Evolutionary conservation across 2,888 invertebrate species (phyloP).

Genomic region (Lasioglossum villosulum): DNA sequence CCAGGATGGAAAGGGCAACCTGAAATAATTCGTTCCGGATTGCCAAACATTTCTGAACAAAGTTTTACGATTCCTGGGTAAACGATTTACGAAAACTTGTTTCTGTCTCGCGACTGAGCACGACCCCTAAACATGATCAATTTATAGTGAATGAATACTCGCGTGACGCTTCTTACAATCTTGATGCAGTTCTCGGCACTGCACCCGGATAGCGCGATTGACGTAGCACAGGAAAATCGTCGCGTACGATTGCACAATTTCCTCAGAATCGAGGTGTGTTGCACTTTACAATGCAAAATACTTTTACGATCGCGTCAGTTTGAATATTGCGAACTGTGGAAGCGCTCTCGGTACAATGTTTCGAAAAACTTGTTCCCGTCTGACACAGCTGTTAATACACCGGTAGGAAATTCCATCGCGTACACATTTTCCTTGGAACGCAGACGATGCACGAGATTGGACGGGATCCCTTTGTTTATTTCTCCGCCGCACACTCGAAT

Average conservation of each 20-base stretch:
- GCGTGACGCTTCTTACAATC: not conserved
- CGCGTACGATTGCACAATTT: not conserved
- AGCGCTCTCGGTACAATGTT: not conserved
- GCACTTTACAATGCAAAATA: not conserved
- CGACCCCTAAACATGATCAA: not conserved
- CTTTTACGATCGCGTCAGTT: slow-evolving; percentile 7
- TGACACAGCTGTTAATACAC: not conserved
- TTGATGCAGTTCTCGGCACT: not conserved
- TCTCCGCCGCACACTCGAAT: not conserved
- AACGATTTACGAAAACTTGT: not conserved
- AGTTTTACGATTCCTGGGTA: not conserved
- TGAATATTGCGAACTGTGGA: not conserved
- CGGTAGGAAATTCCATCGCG: not conserved
- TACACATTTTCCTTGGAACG: not conserved
- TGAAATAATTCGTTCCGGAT: not conserved
- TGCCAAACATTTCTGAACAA: not conserved
- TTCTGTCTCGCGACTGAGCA: not conserved
- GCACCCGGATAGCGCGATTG: not conserved
- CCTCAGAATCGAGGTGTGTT: not conserved
- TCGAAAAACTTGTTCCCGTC: not conserved
- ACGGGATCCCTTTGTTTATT: not conserved
- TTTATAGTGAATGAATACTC: not conserved
- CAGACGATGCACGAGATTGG: not conserved
- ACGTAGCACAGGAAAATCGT: not conserved
- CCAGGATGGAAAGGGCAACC: not conserved